A percentile compares a stretch with the other conserved stretches of the same genome.
These are phyloP conservation scores for Chaetodon auriga DNA, from an alignment of 2,113 vertebrate species.

Conservation along the genomic window DNA sequence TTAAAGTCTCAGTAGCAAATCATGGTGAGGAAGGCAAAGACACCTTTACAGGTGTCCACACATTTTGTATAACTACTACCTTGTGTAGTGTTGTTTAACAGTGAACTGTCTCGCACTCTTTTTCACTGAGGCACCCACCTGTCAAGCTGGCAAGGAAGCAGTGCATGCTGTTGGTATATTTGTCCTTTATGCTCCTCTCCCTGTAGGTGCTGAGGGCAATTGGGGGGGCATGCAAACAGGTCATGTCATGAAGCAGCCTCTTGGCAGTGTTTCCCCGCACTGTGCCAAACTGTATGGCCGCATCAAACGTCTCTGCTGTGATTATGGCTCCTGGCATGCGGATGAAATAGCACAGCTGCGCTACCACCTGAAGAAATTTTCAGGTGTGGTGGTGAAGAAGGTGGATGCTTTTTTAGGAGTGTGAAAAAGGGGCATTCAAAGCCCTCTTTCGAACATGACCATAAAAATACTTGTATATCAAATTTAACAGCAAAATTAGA, in stretches of 20 bases:
- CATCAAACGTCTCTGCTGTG: conserved; percentile 82
- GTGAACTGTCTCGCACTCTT: not conserved
- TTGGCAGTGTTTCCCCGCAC: conserved; percentile 76
- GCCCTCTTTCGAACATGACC: not conserved
- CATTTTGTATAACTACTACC: not conserved
- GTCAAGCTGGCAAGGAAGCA: conserved; percentile 85
- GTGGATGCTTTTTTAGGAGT: not conserved
- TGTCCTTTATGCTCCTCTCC: conserved; percentile 86
- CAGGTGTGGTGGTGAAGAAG: not conserved
- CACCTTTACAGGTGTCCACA: not conserved
- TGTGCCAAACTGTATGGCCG: conserved; percentile 82
- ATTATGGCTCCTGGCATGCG: conserved; percentile 80
- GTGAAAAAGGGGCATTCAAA: not conserved
- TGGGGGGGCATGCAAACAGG: conserved; percentile 82
- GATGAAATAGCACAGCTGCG: conserved; percentile 87
- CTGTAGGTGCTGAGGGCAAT: conserved; percentile 80
- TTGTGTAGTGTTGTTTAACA: not conserved
- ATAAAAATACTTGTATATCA: not conserved
- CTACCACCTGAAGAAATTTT: conserved; percentile 66
- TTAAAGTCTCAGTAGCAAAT: not conserved
- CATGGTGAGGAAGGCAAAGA: not conserved
- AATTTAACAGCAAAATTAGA: not conserved
- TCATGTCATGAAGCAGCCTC: conserved; percentile 81
- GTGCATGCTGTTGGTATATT: conserved; percentile 85
- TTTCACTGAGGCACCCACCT: conserved; percentile 76